Base-by-base conservation (phyloP, 2,797 vertebrate genomes). In the Notolabrus celidotus region DNA sequence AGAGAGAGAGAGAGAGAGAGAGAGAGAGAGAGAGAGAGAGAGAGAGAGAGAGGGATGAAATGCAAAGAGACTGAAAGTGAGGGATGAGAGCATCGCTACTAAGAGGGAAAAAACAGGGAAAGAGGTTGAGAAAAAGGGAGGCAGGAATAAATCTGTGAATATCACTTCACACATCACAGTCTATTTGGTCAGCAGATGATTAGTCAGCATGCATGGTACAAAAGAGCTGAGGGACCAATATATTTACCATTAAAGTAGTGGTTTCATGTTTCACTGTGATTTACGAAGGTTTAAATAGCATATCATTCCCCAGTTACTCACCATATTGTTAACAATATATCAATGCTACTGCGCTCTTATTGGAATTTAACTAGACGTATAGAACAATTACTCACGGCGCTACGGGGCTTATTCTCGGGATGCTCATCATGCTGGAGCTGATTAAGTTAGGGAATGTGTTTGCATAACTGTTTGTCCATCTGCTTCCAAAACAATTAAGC, bases 301-400 rank as follows among this genome's bases (percentile, higher is more conserved):
- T 74, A 89, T 92, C 79, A 88, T 91, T 85, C 87, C 83, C 84
- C 84, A 50, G 84, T 91, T 90, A 87, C 74, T 77, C 71, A 57
- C 84, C 85, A 82, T 89, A 89, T 89, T 89, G 88, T 86, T 83
- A 87, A 74, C 89, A 78, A 81, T 91, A 88, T 67, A 89, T 91
- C 90, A 91, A 63, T 55, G 74, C 73, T 74, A 77, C 71, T 51
- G 75, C 34, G 4, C 69, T 80, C 75, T 83, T 74, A 84, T 88
- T 83, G 82, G 74, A 88, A 78, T 89, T 72, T 90, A 92, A 92
- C 73, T 47, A 87, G 84, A 88, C 86, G 62, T 86, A 82, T 67
- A 83, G 78, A 84, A 85, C 83, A 87, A 90, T 92, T 88, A 86
- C 70, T 82, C 75, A 81, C 29, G 31, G 31, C 11, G 65, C 83